Evolutionary conservation across 2,888 invertebrate species (phyloP), one percentile per base, ranked within the genome.

Genomic region (Cetonia aurata): DNA sequence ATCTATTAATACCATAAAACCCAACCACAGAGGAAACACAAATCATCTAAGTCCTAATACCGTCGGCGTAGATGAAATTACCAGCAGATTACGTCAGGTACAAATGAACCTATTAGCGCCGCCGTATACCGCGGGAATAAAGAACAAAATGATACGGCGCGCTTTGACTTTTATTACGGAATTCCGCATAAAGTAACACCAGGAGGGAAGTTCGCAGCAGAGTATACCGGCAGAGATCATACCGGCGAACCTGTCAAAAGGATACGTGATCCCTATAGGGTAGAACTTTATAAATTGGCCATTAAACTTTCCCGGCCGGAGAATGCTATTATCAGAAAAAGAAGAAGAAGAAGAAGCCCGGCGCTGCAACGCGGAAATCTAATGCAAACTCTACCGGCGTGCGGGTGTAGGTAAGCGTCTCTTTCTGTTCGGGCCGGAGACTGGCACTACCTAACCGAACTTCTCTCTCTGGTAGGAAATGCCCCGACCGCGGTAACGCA

Each of bases 181-280:
- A 50, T 65, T 65, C 62, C 62, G 41, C 62, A 65, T 65, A 65
- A 65, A 65, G 62, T 65, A 65, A 65, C 62, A 65, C 62, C 62
- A 37, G 62, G 50, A 65, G 62, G 62, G 62, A 65, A 65, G 37
- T 65, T 15, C 15, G 37, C 31, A 17, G 37, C 31, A 17, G 13
- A 50, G 31, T 25, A 12, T 52, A 25, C 12, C 62, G 13, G 12
- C 9, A 48, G 15, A 31, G 37, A 65, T 65, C 48, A 65, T 65
- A 37, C 37, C 37, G 37, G 37, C 50, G 62, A 50, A 48, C 37
- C 62, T 65, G 62, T 65, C 62, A 48, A 41, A 65, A 50, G 62
- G 50, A 52, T 65, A 65, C 62, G 50, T 65, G 62, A 65, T 65
- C 62, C 62, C 52, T 65, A 37, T 65, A 65, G 62, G 62, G 62